Evolutionary conservation across 37 sponge, comb jelly and placozoan species (phyloP).

Genomic region (Mnemiopsis leidyi): DNA sequence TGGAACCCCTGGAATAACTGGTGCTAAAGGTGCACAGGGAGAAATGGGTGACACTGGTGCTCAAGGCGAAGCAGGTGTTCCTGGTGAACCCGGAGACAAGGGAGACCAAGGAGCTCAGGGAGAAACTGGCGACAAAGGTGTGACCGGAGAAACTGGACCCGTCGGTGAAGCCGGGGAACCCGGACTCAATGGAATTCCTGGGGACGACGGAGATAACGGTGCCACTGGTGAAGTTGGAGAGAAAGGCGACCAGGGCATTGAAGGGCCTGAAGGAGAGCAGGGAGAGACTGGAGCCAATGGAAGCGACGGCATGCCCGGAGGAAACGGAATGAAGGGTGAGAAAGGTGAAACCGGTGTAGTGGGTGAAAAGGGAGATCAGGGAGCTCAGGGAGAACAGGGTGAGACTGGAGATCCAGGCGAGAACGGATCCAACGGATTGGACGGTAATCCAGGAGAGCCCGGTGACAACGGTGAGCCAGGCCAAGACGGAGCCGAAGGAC

Average conservation of each 20-base stretch:
- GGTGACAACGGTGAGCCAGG: conserved; percentile 56
- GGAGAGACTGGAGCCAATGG: conserved; percentile 1
- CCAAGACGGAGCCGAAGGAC: conserved; percentile 44
- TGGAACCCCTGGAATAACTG: conserved; percentile 26
- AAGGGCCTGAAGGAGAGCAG: background rate
- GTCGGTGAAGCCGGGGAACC: background rate
- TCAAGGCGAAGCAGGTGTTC: background rate
- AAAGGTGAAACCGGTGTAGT: background rate
- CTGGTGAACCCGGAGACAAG: background rate
- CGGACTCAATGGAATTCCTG: background rate
- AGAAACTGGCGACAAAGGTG: background rate
- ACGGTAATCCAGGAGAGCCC: conserved; percentile 27
- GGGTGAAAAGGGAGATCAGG: background rate
- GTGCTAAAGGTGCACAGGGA: conserved; percentile 9
- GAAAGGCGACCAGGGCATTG: background rate
- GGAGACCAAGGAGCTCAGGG: conserved; percentile 11
- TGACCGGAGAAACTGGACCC: background rate
- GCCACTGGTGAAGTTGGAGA: conserved; percentile 21
- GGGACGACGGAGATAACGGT: background rate
- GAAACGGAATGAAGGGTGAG: background rate
- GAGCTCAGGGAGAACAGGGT: background rate
- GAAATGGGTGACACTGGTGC: background rate
- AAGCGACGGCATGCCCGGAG: background rate
- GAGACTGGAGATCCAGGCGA: conserved; percentile 65
- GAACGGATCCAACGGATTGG: conserved; percentile 36